A percentile compares a stretch with the other conserved stretches of the same genome.
Conservation (phyloP, 1,140 invertebrate species). For the Drosophila prosaltans region DNA sequence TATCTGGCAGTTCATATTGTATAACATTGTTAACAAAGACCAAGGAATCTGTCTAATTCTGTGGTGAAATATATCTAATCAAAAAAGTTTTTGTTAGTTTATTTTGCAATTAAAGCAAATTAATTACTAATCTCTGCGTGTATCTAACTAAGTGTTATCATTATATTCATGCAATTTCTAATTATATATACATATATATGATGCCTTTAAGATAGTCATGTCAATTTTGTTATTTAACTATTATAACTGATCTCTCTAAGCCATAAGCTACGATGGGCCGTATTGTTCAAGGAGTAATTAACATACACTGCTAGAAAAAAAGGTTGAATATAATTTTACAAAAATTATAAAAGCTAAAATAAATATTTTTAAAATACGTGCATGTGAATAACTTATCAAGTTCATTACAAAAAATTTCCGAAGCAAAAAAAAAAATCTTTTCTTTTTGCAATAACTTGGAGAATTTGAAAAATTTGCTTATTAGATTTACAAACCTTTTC, state of each 20-base stretch:
- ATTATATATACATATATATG: not conserved
- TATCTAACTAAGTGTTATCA: slow-evolving; percentile 6
- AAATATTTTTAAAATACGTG: too few relatives aligned
- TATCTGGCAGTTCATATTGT: slow-evolving; percentile 33
- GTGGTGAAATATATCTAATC: slow-evolving; percentile 34
- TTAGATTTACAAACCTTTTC: too few relatives aligned
- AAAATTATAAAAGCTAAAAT: too few relatives aligned
- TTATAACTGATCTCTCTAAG: not conserved
- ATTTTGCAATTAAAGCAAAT: slow-evolving; percentile 53
- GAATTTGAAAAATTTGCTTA: too few relatives aligned
- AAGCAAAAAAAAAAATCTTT: too few relatives aligned
- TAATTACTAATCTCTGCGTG: slow-evolving; percentile 46
- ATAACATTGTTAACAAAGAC: slow-evolving; percentile 18
- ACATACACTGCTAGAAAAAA: not conserved
- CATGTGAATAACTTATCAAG: too few relatives aligned
- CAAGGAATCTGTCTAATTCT: slow-evolving; percentile 30
- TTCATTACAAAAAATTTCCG: too few relatives aligned
- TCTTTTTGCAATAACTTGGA: too few relatives aligned
- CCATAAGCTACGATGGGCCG: not conserved
- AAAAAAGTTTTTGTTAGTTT: slow-evolving; percentile 40
- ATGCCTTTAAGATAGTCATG: not conserved
- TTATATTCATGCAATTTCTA: not conserved
- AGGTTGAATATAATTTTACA: too few relatives aligned
- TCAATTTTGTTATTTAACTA: slow-evolving; percentile 3
- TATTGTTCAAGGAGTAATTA: slow-evolving; percentile 2